Percentiles rank a stretch among this genome's conserved stretches.
Evolutionary conservation across 2,113 vertebrate species (phyloP).

Genomic region (Clarias gariepinus): DNA sequence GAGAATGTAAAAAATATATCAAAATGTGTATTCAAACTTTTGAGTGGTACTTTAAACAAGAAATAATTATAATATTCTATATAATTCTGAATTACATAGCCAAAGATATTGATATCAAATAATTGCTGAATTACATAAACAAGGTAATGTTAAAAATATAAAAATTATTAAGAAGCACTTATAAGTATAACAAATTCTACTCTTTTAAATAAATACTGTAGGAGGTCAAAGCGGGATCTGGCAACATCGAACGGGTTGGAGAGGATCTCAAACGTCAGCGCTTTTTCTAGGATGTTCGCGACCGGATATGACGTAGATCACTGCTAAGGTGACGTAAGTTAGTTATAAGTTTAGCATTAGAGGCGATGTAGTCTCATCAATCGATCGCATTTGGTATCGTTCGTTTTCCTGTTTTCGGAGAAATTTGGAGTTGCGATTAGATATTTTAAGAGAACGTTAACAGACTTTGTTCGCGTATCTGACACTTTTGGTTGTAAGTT

Average conservation of each 20-base stretch:
- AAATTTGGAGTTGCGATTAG: background rate
- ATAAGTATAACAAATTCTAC: background rate
- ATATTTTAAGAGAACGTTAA: background rate
- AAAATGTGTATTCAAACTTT: too few relatives aligned
- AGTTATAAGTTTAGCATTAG: background rate
- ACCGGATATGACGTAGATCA: slow-evolving; percentile 41
- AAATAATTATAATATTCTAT: too few relatives aligned
- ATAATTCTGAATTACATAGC: too few relatives aligned
- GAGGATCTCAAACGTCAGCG: background rate
- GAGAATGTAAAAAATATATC: too few relatives aligned
- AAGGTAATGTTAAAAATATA: background rate
- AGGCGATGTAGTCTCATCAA: background rate
- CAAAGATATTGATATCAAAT: too few relatives aligned
- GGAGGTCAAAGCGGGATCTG: background rate
- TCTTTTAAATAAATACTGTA: background rate
- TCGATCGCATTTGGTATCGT: background rate
- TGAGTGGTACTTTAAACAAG: too few relatives aligned
- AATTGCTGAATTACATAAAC: background rate
- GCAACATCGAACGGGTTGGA: background rate
- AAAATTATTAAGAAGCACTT: background rate
- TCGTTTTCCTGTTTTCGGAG: background rate
- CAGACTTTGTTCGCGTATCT: background rate
- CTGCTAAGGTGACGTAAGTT: slow-evolving; percentile 25
- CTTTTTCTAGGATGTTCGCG: background rate
- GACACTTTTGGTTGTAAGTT: background rate